Evolutionary conservation across 92 coral and sea anemone species (phyloP).

Genomic region (Scolanthus callimorphus): DNA sequence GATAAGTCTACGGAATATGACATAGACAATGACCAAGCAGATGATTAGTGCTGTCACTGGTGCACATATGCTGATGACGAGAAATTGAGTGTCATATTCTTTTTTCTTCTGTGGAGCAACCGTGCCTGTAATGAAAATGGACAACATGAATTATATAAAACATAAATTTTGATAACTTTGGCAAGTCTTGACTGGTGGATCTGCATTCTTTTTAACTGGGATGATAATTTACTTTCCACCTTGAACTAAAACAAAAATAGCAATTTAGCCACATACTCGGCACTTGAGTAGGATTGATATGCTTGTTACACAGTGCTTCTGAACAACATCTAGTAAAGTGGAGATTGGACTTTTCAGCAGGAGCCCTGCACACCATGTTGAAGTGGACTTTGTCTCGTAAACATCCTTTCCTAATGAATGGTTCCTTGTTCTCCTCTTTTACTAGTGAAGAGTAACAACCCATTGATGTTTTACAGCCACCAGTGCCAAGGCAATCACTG

Average conservation of each 20-base stretch:
- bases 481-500: slow-evolving; percentile 3
- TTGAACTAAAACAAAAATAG: not conserved
- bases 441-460: slow-evolving; percentile 46
- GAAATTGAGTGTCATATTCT: slow-evolving; percentile 28
- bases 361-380: slow-evolving; percentile 21
- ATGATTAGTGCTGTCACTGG: slow-evolving; percentile 40
- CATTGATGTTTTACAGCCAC: slow-evolving; percentile 21
- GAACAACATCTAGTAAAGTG: slow-evolving; percentile 36
- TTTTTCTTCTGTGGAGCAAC: slow-evolving; percentile 4
- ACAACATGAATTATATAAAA: not conserved
- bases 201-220: not conserved
- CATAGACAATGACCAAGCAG: slow-evolving; percentile 21
- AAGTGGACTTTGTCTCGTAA: slow-evolving; percentile 5
- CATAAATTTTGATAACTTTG: no score
- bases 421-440: not conserved
- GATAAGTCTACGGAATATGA: slow-evolving; percentile 34
- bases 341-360: slow-evolving; percentile 4
- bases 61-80: slow-evolving; percentile 34
- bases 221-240: not conserved
- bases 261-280: slow-evolving; percentile 22
- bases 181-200: no score
- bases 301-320: slow-evolving; percentile 21
- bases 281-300: slow-evolving; percentile 18
- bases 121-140: slow-evolving; percentile 11
- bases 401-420: slow-evolving; percentile 43